Base-by-base conservation (phyloP, 1,140 invertebrate species). In the Euschistus heros region DNA sequence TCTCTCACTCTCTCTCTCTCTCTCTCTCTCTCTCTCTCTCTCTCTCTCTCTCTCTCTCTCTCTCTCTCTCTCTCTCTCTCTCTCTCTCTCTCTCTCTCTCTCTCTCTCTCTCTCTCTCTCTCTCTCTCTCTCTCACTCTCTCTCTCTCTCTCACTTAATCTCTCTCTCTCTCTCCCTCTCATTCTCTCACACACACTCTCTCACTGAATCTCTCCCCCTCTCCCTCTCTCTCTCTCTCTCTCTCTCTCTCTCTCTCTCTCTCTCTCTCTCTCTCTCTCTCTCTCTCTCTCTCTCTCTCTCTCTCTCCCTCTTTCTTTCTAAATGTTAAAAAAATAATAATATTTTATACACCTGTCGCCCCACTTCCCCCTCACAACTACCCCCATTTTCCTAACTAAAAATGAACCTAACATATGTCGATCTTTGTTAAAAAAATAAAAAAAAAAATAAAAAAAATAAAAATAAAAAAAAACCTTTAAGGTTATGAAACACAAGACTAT, bases 111-210 rank as follows among this genome's bases (percentile, higher is more conserved):
- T 64, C 67, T 66, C 67, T 66, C 68, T 65, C 54, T 66, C 68
- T 65, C 55, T 67, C 63, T 63, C 60, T 68, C 65, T 64, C 52
- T 64, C 64, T 67, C 50, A 64, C 65, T 52, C 37, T 66, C 55
- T 65, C 64, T 63, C 60, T 64, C 62, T 47, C 62, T 68, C 67
- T 66, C 47, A 64, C 66, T 68, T 42, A 50, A 52, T 64, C 37
- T 26, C 66, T n/a, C 52, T 42, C 30, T 62, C 33, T 44, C 42
- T 62, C 61, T 62, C n/a, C n/a, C n/a, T n/a, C n/a, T n/a, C n/a
- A n/a, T n/a, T n/a, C n/a, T n/a, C n/a, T n/a, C n/a, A n/a, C n/a
- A n/a, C n/a, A n/a, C n/a, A n/a, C n/a, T n/a, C n/a, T n/a, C n/a
- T n/a, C n/a, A n/a, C n/a, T n/a, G n/a, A 10, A 10, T 14, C 61